These are phyloP conservation scores for Limnephilus marmoratus DNA, from an alignment of 2,888 invertebrate species.

Conservation along the genomic window DNA sequence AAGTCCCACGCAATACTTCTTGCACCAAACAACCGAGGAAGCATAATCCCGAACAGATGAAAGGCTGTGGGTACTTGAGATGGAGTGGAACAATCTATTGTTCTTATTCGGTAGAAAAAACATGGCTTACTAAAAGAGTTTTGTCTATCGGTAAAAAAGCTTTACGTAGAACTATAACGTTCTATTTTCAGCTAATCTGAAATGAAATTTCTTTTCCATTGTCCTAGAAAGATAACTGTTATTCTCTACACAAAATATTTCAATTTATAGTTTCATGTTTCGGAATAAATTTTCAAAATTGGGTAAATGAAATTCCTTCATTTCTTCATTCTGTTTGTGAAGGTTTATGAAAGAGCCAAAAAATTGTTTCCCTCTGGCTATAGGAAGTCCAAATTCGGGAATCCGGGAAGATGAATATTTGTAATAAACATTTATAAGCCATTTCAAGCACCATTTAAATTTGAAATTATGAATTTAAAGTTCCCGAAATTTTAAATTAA, in stretches of 20 bases:
- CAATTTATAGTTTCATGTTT: not conserved
- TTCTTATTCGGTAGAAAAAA: not conserved
- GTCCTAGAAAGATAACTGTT: conserved; percentile 2
- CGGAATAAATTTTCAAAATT: not conserved
- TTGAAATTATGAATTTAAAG: too few relatives aligned
- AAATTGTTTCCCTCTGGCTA: not conserved
- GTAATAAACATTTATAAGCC: not conserved
- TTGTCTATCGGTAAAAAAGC: not conserved
- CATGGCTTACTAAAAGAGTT: not conserved
- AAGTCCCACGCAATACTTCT: not conserved
- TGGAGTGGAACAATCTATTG: not conserved
- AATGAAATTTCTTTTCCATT: not conserved
- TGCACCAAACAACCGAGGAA: not conserved
- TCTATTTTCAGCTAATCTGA: not conserved
- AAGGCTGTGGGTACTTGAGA: not conserved
- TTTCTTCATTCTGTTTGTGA: not conserved
- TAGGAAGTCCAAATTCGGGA: not conserved
- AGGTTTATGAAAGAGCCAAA: not conserved
- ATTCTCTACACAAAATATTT: not conserved
- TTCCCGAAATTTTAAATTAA: too few relatives aligned
- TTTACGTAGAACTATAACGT: not conserved
- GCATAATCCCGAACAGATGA: conserved; percentile 34
- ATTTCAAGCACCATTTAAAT: too few relatives aligned
- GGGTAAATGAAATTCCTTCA: not conserved
- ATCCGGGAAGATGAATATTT: not conserved